Base-by-base conservation (phyloP, 2,113 vertebrate species). In the Macquaria australasica region DNA sequence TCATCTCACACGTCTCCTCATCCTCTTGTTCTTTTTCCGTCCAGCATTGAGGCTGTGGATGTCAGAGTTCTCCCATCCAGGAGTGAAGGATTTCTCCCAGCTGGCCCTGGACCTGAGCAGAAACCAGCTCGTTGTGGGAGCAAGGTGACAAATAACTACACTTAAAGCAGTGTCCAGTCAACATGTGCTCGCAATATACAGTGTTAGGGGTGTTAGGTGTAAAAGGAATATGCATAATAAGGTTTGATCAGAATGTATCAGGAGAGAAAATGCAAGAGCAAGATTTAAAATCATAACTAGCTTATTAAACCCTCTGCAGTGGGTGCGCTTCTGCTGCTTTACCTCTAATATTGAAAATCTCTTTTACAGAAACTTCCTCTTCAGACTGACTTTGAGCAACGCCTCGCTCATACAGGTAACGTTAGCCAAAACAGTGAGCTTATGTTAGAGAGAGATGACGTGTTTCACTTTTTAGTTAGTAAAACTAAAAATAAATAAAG, bases 91-190 rank as follows among this genome's bases (percentile, higher is more conserved):
- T 89, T 99, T 98, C 93, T 99, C 98, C 53, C 98, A 98, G 92
- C 95, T 99, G 66, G 95, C 97, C 28, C 91, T 99, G 87, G 98
- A 99, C 93, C 95, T 97, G 93, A 96, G 94, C 96, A 96, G 97
- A 88, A 97, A 97, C 92, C 98, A 99, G 92, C 96, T 99, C 83
- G 95, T 99, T 85, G 97, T 98, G 67, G 98, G 98, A 95, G 97
- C 98, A 81, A 99, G 98, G 98, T 99, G 96, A 96, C 66, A 31
- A 48, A 77, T 8, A 59, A 16, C 11, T 12, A 14, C 7, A 37
- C 12, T 28, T n/a, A 63, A n/a, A 56, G 45, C 62, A 41, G 71
- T 51, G 8, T 25, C 3, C 55, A 48, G 9, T 56, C 20, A 16
- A n/a, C 6, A 23, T 5, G 41, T 12, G 43, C 20, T 34, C 2